Evolutionary conservation across 2,888 invertebrate species (phyloP).

Genomic region (Drosophila antonietae): DNA sequence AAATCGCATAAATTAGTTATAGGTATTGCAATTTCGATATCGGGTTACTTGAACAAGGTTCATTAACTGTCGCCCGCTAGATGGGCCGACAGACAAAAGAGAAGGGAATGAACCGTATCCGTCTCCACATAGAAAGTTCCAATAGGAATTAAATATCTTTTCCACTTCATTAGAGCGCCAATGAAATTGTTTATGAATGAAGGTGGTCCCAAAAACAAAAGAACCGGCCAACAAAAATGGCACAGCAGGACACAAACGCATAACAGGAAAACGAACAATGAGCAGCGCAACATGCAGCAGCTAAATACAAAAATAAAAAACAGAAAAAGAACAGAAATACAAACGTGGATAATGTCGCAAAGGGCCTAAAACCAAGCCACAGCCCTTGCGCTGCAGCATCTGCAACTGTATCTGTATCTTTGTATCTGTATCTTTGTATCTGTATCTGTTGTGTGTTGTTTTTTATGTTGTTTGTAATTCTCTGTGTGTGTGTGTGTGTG

Average conservation of each 20-base stretch:
- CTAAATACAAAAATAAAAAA: constrained; percentile 15
- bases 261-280: constrained; percentile 56
- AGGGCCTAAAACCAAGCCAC: constrained; percentile 31
- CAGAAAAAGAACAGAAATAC: constrained; percentile 14
- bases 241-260: constrained; percentile 72
- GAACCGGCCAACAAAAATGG: constrained; percentile 5
- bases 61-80: constrained; percentile 59
- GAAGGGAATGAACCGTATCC: constrained; percentile 45
- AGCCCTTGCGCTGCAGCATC: constrained; percentile 39
- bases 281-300: constrained; percentile 12
- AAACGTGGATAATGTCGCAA: constrained; percentile 49
- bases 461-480: constrained; percentile 5
- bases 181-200: constrained; percentile 66
- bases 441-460: constrained; percentile 10
- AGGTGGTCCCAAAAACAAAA: constrained; percentile 42
- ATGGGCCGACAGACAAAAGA: constrained; percentile 44
- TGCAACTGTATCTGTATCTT: constrained; percentile 28
- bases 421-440: constrained; percentile 34
- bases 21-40: constrained; percentile 74
- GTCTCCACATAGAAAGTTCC: constrained; percentile 52
- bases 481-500: constrained; percentile 30
- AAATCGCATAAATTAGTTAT: constrained; percentile 78
- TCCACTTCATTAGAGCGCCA: constrained; percentile 54
- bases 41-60: constrained; percentile 77
- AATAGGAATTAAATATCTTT: constrained; percentile 33